Percentiles rank a stretch among this genome's conserved stretches.
phyloP scores from a whole-genome alignment of 2,797 vertebrate genomes.

The Macrochelys suwanniensis region DNA sequence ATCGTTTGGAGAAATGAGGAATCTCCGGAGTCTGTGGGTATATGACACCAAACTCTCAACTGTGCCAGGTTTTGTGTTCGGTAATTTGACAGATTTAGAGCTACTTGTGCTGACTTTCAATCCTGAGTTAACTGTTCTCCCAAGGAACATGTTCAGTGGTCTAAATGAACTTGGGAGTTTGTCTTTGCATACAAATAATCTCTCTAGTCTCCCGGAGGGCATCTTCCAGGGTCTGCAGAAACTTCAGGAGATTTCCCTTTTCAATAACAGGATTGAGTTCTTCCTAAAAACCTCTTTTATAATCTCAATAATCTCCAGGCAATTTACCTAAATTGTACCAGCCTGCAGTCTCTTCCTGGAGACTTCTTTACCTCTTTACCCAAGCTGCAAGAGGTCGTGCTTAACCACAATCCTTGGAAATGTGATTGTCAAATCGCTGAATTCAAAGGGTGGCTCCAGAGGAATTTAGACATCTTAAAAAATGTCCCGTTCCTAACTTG shows the following conservation, averaged over 20 bases:
- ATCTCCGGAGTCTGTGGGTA: conserved; percentile 85
- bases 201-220: conserved; percentile 81
- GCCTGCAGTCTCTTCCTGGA: conserved; percentile 71
- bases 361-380: conserved; percentile 70
- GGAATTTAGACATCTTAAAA: conserved; percentile 70
- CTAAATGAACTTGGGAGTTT: conserved; percentile 83
- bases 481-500: conserved; percentile 57
- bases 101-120: conserved; percentile 85
- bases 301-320: conserved; percentile 74
- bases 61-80: conserved; percentile 88
- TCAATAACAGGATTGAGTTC: conserved; percentile 79
- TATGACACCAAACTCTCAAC: conserved; percentile 86
- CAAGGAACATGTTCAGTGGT: conserved; percentile 84
- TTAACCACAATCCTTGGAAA: conserved; percentile 86
- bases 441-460: conserved; percentile 84
- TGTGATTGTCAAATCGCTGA: conserved; percentile 86
- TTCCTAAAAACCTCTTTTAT: conserved; percentile 82
- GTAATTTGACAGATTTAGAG: conserved; percentile 88
- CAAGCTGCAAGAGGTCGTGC: conserved; percentile 65
- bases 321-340: conserved; percentile 80
- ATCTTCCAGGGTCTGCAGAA: conserved; percentile 82
- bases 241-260: conserved; percentile 81
- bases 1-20: conserved; percentile 88
- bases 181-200: conserved; percentile 83
- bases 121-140: conserved; percentile 81